Conservation (phyloP, 1,140 invertebrate species). For the Bradysia coprophila region DNA sequence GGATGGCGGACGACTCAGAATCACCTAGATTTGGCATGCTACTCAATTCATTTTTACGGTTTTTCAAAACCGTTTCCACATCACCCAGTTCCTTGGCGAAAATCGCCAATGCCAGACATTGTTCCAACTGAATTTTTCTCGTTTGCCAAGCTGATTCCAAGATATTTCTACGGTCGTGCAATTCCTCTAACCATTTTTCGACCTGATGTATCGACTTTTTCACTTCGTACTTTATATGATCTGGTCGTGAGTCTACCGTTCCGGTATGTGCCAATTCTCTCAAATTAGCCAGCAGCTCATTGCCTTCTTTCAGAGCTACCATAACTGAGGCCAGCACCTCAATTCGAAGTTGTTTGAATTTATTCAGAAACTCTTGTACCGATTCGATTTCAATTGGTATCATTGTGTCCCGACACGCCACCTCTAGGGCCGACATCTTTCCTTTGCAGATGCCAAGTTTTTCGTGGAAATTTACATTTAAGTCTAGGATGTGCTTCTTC, state of each 20-base stretch:
- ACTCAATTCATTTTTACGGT: conserved; percentile 13
- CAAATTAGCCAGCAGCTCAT: conserved; percentile 48
- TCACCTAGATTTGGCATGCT: conserved; percentile 29
- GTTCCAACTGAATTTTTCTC: conserved; percentile 49
- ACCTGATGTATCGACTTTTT: conserved; percentile 46
- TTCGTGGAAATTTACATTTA: conserved; percentile 54
- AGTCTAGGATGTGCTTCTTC: conserved; percentile 55
- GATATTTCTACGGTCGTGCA: conserved; percentile 55
- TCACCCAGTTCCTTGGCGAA: conserved; percentile 52
- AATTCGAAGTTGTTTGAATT: conserved; percentile 41
- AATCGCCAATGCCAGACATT: conserved; percentile 54
- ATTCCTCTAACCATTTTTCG: conserved; percentile 51
- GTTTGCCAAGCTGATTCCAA: conserved; percentile 56
- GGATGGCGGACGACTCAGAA: conserved; percentile 46
- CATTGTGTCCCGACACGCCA: conserved; percentile 38
- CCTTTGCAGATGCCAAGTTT: conserved; percentile 47
- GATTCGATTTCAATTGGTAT: conserved; percentile 46
- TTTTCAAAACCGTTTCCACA: conserved; percentile 36
- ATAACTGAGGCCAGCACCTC: conserved; percentile 57
- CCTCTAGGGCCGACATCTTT: conserved; percentile 45
- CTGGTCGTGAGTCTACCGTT: conserved; percentile 54
- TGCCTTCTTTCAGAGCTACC: conserved; percentile 59
- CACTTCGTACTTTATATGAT: conserved; percentile 40
- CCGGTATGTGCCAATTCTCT: conserved; percentile 43
- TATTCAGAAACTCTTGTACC: conserved; percentile 40